These are phyloP conservation scores for Pristionchus maxplancki DNA, from an alignment of 2,888 invertebrate genomes.

Conservation along the genomic window DNA sequence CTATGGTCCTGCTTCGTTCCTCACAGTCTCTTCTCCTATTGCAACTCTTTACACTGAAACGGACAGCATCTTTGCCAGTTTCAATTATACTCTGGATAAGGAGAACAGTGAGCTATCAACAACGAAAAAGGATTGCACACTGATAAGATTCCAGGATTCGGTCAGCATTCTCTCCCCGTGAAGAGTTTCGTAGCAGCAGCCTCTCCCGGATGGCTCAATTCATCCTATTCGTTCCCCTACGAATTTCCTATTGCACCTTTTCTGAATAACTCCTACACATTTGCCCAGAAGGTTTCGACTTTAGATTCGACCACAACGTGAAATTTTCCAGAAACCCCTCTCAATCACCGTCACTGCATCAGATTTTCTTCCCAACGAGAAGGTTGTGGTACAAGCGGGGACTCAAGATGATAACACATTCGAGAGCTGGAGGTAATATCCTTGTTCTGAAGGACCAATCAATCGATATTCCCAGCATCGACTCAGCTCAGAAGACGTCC, in stretches of 20 bases:
- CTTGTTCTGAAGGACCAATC: too few species aligned
- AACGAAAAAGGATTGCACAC: neutral
- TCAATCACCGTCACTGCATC: neutral
- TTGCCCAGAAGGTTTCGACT: neutral
- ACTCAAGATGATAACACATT: slow-evolving; percentile 24
- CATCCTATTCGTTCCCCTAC: neutral
- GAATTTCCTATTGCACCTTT: neutral
- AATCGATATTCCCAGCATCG: neutral
- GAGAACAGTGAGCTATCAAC: neutral
- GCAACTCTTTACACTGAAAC: slow-evolving; percentile 7
- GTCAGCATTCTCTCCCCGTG: neutral
- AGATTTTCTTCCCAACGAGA: neutral
- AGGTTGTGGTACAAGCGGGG: neutral
- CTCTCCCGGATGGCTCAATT: neutral
- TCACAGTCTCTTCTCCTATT: neutral
- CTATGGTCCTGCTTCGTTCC: neutral
- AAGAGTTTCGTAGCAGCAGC: neutral
- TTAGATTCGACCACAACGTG: neutral
- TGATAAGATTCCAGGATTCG: neutral
- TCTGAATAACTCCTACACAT: neutral
- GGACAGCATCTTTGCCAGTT: neutral
- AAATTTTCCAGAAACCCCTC: neutral
- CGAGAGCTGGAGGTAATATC: neutral
- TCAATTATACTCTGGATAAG: neutral
- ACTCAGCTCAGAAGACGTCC: neutral